phyloP scores from a whole-genome alignment of 92 coral and sea anemone species.

The Umimayanthus kanabou region DNA sequence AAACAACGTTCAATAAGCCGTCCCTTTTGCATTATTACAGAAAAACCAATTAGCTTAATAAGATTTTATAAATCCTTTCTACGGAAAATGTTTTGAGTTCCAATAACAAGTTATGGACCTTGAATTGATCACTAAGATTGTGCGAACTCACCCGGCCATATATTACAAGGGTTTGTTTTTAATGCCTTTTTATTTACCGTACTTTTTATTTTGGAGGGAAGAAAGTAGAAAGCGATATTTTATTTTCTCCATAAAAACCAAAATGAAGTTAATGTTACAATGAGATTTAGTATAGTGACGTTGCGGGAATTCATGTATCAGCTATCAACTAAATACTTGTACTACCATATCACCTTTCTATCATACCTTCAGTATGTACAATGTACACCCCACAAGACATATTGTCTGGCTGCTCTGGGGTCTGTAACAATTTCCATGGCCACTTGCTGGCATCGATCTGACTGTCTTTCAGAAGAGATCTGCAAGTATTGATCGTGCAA shows the following conservation, averaged over 20 bases:
- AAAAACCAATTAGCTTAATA: neutral
- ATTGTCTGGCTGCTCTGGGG: constrained; percentile 33
- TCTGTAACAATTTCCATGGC: constrained; percentile 23
- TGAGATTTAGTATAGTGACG: constrained; percentile 16
- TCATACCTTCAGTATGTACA: constrained; percentile 27
- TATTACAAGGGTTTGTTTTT: neutral
- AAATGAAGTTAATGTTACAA: too few relatives aligned
- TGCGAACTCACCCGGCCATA: constrained; percentile 9
- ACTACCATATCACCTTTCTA: constrained; percentile 1
- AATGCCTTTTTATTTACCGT: neutral
- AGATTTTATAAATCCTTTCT: neutral
- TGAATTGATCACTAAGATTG: neutral
- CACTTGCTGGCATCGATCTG: constrained; percentile 32
- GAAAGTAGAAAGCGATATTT: neutral
- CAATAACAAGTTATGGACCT: neutral
- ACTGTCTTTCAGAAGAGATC: constrained; percentile 27
- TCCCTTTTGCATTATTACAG: neutral
- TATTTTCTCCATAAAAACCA: too few relatives aligned
- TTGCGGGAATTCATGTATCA: constrained; percentile 4
- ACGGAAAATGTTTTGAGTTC: neutral
- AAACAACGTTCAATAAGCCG: neutral
- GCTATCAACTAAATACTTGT: constrained; percentile 6
- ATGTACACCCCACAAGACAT: constrained; percentile 26
- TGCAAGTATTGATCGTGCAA: constrained; percentile 1
- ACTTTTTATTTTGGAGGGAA: neutral